Evolutionary conservation across 2,113 vertebrate species (phyloP).

Genomic region (Upupa epops): DNA sequence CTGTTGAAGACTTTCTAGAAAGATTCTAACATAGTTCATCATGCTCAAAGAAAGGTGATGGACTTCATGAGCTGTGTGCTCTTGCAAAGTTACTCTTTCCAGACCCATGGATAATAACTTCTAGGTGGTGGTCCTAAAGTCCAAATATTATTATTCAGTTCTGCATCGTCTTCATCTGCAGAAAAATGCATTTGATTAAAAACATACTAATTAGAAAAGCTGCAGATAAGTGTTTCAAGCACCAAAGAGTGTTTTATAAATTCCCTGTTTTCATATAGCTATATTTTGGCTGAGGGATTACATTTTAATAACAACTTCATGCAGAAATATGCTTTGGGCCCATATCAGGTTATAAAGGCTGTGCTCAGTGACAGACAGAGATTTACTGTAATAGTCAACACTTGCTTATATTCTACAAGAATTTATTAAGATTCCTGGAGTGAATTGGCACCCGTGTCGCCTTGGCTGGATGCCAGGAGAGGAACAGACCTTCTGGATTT

Average conservation of each 20-base stretch:
- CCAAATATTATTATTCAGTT: background rate
- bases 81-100: background rate
- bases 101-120: background rate
- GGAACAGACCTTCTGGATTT: background rate
- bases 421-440: background rate
- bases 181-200: slow-evolving; percentile 1
- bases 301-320: background rate
- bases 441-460: background rate
- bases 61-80: background rate
- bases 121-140: background rate
- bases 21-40: background rate
- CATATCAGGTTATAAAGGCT: background rate
- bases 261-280: background rate
- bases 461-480: background rate
- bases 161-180: background rate
- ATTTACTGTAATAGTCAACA: fast-evolving
- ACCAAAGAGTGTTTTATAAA: background rate
- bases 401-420: background rate
- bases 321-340: background rate
- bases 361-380: fast-evolving
- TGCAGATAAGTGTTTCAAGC: background rate
- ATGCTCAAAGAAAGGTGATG: background rate
- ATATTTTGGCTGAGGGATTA: background rate
- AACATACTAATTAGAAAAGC: background rate
- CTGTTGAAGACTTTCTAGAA: background rate